Base-by-base conservation (phyloP, 1,140 invertebrate species). In the Pseudobourletiella spinata region DNA sequence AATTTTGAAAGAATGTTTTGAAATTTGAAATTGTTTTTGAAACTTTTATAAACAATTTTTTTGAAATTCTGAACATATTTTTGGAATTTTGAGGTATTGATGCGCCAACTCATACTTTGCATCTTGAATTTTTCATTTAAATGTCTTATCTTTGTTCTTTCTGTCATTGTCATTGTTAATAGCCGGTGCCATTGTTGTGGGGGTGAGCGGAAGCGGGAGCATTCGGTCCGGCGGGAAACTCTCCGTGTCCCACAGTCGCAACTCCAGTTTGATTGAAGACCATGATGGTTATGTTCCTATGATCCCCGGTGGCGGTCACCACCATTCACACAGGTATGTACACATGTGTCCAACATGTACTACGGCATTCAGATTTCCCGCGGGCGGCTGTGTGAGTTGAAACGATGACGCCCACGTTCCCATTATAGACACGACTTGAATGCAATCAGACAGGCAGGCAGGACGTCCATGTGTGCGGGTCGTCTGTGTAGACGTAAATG, bases 251-350 rank as follows among this genome's bases (percentile, higher is more conserved):
- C 76, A 77, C 57, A 76, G 74, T 61, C 66, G 75, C 57, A 75
- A 72, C 22, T 76, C 74, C 59, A 77, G 76, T 67, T 57, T 77
- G 24, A 70, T 73, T 50, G 76, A 76, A 71, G 72, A 74, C 26
- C 71, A 77, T 24, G 79, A 82, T 35, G 82, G 81, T 48, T 86
- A 85, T 68, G 80, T 85, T 4, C 80, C 82, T 14, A 85, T 85
- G 83, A 78, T 79, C 8, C 81, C 81, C 1, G 72, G 75, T 2
- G n/a, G 46, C 42, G 72, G 75, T 2, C 8, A 44, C 42, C 30
- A 65, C 30, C 46, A 60, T 15, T 51, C 58, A 11, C 50, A 59
- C 30, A 64, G 57, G 63, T 64, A 58, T 46, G 22, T 43, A 56
- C 54, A 15, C n/a, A n/a, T n/a, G n/a, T n/a, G n/a, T n/a, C n/a